Conservation (phyloP, 2,797 vertebrate species). For the Acanthis flammea region DNA sequence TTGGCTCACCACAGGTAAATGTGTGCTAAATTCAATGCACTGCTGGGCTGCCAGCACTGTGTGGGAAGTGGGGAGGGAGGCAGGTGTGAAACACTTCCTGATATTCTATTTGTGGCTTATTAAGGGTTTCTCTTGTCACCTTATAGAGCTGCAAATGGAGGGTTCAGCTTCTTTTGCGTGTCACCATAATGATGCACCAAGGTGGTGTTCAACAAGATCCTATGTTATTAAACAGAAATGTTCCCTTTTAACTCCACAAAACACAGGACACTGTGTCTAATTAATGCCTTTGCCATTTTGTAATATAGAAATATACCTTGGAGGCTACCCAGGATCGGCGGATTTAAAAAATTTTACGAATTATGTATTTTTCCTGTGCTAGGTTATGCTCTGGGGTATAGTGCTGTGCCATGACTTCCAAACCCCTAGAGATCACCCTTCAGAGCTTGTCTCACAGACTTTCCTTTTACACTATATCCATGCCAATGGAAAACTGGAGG, state of each 20-base stretch:
- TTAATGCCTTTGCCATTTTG: not conserved
- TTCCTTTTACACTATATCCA: fast-evolving
- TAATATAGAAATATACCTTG: not conserved
- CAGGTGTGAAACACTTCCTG: conserved; percentile 7
- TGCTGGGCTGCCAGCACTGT: conserved; percentile 3
- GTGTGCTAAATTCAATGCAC: not conserved
- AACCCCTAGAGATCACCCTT: not conserved
- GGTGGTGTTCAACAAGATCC: not conserved
- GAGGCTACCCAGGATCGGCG: not conserved
- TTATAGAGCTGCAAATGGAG: conserved; percentile 25
- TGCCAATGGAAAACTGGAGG: not conserved
- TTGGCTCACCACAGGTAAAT: not conserved
- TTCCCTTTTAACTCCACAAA: not conserved
- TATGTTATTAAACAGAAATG: not conserved
- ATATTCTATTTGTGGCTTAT: not conserved
- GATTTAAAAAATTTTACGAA: not conserved
- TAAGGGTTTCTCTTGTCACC: conserved; percentile 18
- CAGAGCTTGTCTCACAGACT: not conserved
- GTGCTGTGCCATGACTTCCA: not conserved
- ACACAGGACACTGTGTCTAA: not conserved
- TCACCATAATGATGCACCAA: not conserved
- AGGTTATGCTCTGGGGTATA: not conserved
- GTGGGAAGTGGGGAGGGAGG: not conserved
- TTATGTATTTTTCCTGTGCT: not conserved
- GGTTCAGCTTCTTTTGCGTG: not conserved